Conservation (phyloP, 2,797 vertebrate genomes). For the Gambusia yucatana region DNA sequence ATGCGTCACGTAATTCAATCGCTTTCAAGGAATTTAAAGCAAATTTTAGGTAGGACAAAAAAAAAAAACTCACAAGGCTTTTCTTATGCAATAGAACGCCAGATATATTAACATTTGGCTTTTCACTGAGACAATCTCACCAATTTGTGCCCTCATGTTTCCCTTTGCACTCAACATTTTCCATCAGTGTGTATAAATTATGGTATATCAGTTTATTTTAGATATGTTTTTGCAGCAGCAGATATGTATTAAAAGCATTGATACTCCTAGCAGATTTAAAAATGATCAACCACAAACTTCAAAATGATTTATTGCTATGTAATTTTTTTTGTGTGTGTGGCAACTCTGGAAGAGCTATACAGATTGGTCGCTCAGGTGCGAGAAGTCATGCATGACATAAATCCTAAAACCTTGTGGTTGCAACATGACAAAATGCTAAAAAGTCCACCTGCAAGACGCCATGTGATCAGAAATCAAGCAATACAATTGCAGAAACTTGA, state of each 20-base stretch:
- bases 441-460: not conserved
- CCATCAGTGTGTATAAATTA: not conserved
- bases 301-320: not conserved
- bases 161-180: not conserved
- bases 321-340: not conserved
- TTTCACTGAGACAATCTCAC: not conserved
- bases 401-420: not conserved
- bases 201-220: not conserved
- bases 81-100: not conserved
- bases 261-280: not conserved
- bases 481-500: conserved; percentile 21
- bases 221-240: no score
- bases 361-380: not conserved
- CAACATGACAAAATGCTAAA: not conserved
- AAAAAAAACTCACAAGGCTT: not conserved
- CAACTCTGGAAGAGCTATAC: not conserved
- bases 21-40: not conserved
- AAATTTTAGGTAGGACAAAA: not conserved
- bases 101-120: not conserved
- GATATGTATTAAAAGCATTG: not conserved
- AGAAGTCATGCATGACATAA: not conserved
- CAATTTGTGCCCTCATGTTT: not conserved
- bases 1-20: not conserved
- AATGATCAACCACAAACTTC: not conserved
- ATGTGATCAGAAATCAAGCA: conserved; percentile 9